Base-by-base conservation (phyloP, 1,140 invertebrate species). In the Steinernema khuongi region DNA sequence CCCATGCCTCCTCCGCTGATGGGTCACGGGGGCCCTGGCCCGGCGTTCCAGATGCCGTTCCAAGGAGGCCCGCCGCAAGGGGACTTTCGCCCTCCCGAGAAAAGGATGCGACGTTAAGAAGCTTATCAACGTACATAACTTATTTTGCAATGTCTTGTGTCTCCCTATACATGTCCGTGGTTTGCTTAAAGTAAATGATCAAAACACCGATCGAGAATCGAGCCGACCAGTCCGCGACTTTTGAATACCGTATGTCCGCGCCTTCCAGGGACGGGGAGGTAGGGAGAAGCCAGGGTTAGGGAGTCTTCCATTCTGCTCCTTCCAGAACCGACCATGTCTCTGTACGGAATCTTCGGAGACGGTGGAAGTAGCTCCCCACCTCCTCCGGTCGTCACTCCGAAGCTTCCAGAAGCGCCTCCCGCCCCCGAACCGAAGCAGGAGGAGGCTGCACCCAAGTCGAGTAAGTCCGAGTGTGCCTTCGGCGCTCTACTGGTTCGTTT, bases 41-140 rank as follows among this genome's bases (percentile, higher is more conserved):
- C 70, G n/a, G n/a, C n/a, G 18, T 71, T 67, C 22, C 50, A 7
- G 50, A 60, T 60, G 22, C 50, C 14, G 11, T 60, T 14, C 50
- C 50, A 60, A 26, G 50, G 50, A 14, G 50, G 50, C 19, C 50
- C 50, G 19, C 50, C 50, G 19, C 50, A 60, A 17, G 36, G 36
- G n/a, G 70, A 44, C 17, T 29, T 31, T 18, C 70, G 11, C 1
- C 70, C 70, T 14, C 70, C 70, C 1, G 29, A 41, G 33, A 44
- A 36, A 50, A 11, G 31, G 4, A 69, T 69, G 68, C 68, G 31
- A 31, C 68, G 33, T n/a, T 44, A 36, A 17, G 68, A 19, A 69
- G 68, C 29, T 30, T 19, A n/a, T 69, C 19, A 4, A 69, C 19
- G 7, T 69, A 41, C 11, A 70, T 71, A 70, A 71, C 68, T 71